Evolutionary conservation across 2,113 vertebrate species (phyloP).

Genomic region (human): GRCh38 chr4:129811501-129812000

Average conservation of each 20-base stretch:
- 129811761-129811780: background rate
- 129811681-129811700: background rate
- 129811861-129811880: background rate
- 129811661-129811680: background rate
- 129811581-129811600: background rate
- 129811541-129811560: constrained; percentile 34
- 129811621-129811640: background rate
- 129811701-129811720: background rate
- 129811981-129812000: background rate
- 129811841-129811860: background rate
- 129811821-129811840: background rate
- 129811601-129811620: background rate
- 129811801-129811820: background rate
- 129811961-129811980: background rate
- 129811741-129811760: background rate
- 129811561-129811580: constrained; percentile 62
- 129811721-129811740: background rate
- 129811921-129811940: background rate
- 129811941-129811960: background rate
- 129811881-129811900: background rate
- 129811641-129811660: background rate
- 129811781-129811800: background rate
- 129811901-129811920: background rate
- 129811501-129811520: constrained; percentile 54
- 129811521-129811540: constrained; percentile 64